Evolutionary conservation across 2,888 invertebrate species (phyloP), one percentile per base, ranked within the genome.

Genomic region (Tenthredo amoena): DNA sequence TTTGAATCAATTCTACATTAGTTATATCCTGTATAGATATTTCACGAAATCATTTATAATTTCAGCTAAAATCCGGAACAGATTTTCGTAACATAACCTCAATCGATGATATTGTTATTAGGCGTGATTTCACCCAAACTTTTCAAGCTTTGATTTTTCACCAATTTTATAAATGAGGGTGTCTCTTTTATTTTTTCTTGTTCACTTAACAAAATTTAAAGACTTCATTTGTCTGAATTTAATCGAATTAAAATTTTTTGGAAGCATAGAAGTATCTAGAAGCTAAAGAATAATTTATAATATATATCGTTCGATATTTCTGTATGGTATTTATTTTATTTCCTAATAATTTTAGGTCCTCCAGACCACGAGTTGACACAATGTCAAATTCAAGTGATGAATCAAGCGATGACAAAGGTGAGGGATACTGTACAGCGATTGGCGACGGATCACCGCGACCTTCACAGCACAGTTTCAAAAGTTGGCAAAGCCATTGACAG

Each of bases 401-500:
- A 95, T 89, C 97, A 98, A 87, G 95, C 97, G 18, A 95, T 98
- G 92, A 94, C 95, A 72, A 96, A 97, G 92, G 96, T 98, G 58
- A 97, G 97, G 91, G 98, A 98, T 91, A 96, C 97, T 37, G 96
- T 98, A 0, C 96, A 97, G 87, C 96, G 97, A 91, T 94, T 99
- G 89, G 97, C 98, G 0, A 96, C 97, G 86, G 98, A 99, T 94
- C 98, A 98, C 91, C 95, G 98, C 81, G 96, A 96, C 87, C 94
- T 98, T 21, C 98, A 98, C 91, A 95, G 96, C 88, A 95, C 96
- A 6, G 97, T 97, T 5, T 99, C 99, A 0, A 97, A 98, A 95
- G 98, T 99, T 79, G 99, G 99, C 82, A 99, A 99, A 94, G 97
- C 98, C 0, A 98, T 99, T 89, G 99, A 99, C 93, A 96, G 98